Conservation (phyloP, 2,888 invertebrate species). For the Drosophila paranaensis region DNA sequence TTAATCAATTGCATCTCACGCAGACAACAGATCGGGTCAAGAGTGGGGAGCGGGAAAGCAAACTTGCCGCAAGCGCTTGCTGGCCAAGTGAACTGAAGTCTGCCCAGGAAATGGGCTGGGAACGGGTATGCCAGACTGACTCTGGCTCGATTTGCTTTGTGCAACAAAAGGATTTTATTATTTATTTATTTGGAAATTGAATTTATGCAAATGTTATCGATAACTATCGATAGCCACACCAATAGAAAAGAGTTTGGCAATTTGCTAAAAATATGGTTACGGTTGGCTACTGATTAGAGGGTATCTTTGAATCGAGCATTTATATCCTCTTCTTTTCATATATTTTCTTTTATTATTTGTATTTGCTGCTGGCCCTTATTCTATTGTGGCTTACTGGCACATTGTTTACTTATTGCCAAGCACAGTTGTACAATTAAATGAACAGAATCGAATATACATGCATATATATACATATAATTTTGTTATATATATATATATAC, state of each 20-base stretch:
- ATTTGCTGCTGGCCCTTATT: conserved; percentile 9
- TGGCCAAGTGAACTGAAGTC: not conserved
- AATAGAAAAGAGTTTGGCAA: not conserved
- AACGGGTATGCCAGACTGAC: not conserved
- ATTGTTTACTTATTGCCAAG: conserved; percentile 16
- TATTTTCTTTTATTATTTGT: not conserved
- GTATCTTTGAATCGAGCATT: not conserved
- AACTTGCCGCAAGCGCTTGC: conserved; percentile 12
- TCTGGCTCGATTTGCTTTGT: not conserved
- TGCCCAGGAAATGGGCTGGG: not conserved
- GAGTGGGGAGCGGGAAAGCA: not conserved
- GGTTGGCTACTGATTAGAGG: not conserved
- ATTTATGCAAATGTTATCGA: not conserved
- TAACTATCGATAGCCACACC: not conserved
- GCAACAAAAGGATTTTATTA: not conserved
- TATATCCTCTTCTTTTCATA: not conserved
- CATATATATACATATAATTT: not conserved
- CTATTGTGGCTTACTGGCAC: conserved; percentile 9
- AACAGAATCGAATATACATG: not conserved
- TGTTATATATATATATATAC: not conserved
- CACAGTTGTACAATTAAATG: conserved; percentile 11
- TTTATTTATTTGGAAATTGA: not conserved
- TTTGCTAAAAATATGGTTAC: not conserved
- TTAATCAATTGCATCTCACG: conserved; percentile 7
- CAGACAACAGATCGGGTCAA: not conserved